Percentiles rank a stretch among this genome's conserved stretches.
phyloP scores from a whole-genome alignment of 2,113 vertebrate genomes.

The Melospiza georgiana region DNA sequence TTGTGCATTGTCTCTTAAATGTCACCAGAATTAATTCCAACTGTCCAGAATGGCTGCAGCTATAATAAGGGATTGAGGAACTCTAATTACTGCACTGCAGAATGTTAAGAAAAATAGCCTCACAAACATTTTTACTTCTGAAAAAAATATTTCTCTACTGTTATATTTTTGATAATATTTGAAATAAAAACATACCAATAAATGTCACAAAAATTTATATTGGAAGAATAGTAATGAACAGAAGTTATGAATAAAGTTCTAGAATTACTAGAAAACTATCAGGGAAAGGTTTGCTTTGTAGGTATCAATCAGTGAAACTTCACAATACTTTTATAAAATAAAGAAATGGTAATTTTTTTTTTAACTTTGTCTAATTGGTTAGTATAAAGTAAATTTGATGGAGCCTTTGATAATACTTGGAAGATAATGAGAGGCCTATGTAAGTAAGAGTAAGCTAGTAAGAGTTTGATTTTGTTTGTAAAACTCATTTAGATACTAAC shows the following conservation, averaged over 20 bases:
- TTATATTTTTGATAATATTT: background rate
- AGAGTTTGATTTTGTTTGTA: background rate
- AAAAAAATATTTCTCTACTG: fast-evolving
- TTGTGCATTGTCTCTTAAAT: background rate
- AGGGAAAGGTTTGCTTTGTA: background rate
- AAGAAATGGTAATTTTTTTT: background rate
- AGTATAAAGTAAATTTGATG: background rate
- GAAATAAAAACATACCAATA: background rate
- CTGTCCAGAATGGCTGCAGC: background rate
- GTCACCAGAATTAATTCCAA: background rate
- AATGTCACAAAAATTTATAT: background rate
- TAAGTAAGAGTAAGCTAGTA: no score
- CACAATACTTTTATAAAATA: background rate
- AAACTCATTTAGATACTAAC: background rate
- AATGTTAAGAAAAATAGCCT: background rate
- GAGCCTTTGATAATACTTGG: background rate
- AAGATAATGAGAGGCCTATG: background rate
- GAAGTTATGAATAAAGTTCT: background rate
- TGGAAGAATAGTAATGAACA: background rate
- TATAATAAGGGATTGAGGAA: background rate
- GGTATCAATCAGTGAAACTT: background rate
- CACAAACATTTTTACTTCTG: background rate
- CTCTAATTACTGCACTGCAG: background rate
- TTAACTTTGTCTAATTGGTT: background rate
- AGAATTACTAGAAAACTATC: background rate